Evolutionary conservation across 2,888 invertebrate species (phyloP).

Genomic region (Sinhomidia bicolor): DNA sequence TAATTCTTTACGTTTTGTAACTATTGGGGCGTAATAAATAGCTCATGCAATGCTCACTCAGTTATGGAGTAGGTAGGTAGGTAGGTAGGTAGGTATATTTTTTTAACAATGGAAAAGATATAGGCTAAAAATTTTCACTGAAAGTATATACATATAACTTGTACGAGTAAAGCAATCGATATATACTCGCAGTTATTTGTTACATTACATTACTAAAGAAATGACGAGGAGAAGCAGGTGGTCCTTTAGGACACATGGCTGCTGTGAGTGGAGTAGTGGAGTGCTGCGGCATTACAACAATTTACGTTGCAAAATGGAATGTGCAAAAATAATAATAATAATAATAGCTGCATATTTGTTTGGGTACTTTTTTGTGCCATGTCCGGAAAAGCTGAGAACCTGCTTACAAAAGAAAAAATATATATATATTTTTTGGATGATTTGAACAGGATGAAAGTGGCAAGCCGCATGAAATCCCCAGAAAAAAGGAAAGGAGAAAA

Average conservation of each 20-base stretch:
- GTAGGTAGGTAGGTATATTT: too few species aligned
- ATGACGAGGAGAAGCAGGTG: conserved; percentile 1
- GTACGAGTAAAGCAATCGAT: too few species aligned
- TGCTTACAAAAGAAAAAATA: neutral
- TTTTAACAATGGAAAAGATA: neutral
- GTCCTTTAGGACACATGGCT: neutral
- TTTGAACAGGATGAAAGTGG: neutral
- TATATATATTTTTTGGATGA: too few species aligned
- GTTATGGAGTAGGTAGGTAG: neutral
- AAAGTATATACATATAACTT: neutral
- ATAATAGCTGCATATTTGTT: neutral
- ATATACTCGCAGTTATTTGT: neutral
- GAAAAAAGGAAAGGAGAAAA: neutral
- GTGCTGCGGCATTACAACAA: neutral
- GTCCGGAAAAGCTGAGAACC: too few species aligned
- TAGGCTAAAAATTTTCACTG: neutral
- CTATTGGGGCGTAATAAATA: conserved; percentile 42
- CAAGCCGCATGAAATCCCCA: neutral
- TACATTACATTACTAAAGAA: neutral
- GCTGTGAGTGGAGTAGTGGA: too few species aligned
- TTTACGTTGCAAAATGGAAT: neutral
- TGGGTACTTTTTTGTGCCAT: neutral
- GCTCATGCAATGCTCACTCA: conserved; percentile 36
- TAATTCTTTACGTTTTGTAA: conserved; percentile 50
- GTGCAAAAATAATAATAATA: neutral